These are phyloP conservation scores for Labia minor DNA, from an alignment of 2,888 invertebrate species.

Conservation along the genomic window DNA sequence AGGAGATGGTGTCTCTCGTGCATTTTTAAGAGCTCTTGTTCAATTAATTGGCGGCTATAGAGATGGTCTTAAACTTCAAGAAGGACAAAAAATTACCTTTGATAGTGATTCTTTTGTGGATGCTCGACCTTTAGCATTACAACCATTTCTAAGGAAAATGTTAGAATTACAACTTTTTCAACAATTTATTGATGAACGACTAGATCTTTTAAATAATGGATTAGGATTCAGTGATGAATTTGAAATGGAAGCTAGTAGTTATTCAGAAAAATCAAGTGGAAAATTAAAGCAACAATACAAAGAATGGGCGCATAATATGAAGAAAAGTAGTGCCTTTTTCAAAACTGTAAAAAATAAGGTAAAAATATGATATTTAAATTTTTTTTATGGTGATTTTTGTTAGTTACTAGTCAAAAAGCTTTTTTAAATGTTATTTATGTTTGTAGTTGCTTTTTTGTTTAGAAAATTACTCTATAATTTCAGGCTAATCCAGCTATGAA, in stretches of 20 bases:
- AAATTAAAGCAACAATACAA: constrained; percentile 59
- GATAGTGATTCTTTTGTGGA: constrained; percentile 78
- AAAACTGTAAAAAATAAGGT: constrained; percentile 84
- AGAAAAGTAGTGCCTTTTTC: constrained; percentile 69
- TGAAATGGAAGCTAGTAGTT: constrained; percentile 73
- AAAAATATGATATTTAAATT: constrained; percentile 26
- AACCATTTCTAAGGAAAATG: constrained; percentile 82
- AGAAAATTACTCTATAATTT: constrained; percentile 36
- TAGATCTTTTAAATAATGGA: constrained; percentile 87
- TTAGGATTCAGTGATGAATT: constrained; percentile 90
- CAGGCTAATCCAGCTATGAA: constrained; percentile 90
- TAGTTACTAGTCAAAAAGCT: background rate
- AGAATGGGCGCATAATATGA: constrained; percentile 70
- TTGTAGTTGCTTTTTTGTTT: constrained; percentile 30
- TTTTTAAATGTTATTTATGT: background rate
- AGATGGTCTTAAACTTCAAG: constrained; percentile 71
- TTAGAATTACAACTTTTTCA: constrained; percentile 88
- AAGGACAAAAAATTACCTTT: constrained; percentile 68
- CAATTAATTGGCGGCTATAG: constrained; percentile 89
- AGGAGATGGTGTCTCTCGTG: constrained; percentile 86
- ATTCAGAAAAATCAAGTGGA: constrained; percentile 52
- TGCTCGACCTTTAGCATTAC: constrained; percentile 71
- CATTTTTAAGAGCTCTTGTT: constrained; percentile 83
- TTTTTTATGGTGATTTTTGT: constrained; percentile 15
- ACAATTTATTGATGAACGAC: constrained; percentile 91